Conservation (phyloP, 2,113 vertebrate species). For the Noturus placidus region DNA sequence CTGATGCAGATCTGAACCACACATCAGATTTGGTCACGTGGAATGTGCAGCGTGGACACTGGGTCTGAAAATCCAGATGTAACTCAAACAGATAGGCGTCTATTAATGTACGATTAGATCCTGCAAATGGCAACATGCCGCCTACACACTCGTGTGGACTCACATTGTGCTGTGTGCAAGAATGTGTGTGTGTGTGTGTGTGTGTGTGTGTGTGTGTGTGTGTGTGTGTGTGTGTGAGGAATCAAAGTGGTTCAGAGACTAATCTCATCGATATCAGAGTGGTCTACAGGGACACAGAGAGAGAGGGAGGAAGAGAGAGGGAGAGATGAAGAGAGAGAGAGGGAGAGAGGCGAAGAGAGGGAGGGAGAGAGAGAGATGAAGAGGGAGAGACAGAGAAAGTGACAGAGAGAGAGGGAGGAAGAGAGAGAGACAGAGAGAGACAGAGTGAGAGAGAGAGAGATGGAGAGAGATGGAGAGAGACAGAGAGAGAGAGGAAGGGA, state of each 20-base stretch:
- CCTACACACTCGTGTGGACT: conserved; percentile 38
- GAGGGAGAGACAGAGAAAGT: too few species aligned
- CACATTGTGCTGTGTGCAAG: conserved; percentile 47
- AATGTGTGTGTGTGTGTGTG: neutral
- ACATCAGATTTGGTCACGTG: neutral
- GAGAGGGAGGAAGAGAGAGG: neutral
- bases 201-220: neutral
- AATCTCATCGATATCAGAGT: neutral
- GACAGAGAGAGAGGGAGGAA: too few species aligned
- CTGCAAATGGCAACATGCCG: neutral
- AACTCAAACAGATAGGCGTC: neutral
- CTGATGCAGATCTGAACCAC: neutral
- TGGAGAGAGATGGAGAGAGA: too few species aligned
- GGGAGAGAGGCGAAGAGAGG: too few species aligned
- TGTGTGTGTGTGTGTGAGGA: neutral
- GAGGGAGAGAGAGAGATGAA: too few species aligned
- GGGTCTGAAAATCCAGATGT: neutral
- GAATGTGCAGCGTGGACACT: neutral
- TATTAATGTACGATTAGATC: conserved; percentile 1
- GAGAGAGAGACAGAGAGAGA: too few species aligned
- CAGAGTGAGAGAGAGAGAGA: too few species aligned
- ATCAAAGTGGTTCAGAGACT: neutral
- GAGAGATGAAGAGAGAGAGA: too few species aligned
- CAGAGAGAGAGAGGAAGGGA: too few species aligned
- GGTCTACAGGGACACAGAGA: neutral